Evolutionary conservation across 2,797 vertebrate genomes (phyloP), one percentile per base, ranked within the genome.

Genomic region (Lepus oiostolus): DNA sequence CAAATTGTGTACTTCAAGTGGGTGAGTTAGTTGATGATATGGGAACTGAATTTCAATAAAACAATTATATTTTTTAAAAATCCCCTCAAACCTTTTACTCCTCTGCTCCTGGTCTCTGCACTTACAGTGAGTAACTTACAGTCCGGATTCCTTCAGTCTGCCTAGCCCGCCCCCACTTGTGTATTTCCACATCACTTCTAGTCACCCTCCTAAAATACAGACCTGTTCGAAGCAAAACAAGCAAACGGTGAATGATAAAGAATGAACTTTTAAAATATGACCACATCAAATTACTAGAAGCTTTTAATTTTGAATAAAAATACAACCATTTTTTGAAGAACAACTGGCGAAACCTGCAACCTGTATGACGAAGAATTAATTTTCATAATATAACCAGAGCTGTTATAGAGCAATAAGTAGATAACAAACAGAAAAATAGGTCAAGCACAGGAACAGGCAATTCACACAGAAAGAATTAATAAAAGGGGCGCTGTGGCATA

Each of bases 271-370:
- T 68, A 11, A 94, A 80, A 67, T 47, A 58, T 14, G 21, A n/a
- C 19, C n/a, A 92, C n/a, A 74, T 74, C 58, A 85, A 89, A 60
- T 81, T 60, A 89, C 42, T 47, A 47, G 7, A 89, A 85, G 32
- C 13, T 54, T 80, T 38, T 50, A 74, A 75, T 67, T 58, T 22
- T 60, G 38, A 81, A 60, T 68, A 89, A 89, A 85, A 52, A 54
- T 54, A 2, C 35, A 54, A 30, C 38, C 4, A 1, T 26, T 94
- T 6, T 74, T 72, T 47, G 28, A 81, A 67, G 52, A 70, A 70
- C 72, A 71, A 75, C 35, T 95, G 72, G 58, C 12, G 79, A 84
- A 74, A 72, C n/a, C 17, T 60, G 13, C 38, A 79, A 84, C 5
- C 19, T 54, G 24, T 32, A 83, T 65, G 65, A 88, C 30, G 6